Base-by-base conservation (phyloP, 1,140 invertebrate genomes). In the Ostrea edulis region DNA sequence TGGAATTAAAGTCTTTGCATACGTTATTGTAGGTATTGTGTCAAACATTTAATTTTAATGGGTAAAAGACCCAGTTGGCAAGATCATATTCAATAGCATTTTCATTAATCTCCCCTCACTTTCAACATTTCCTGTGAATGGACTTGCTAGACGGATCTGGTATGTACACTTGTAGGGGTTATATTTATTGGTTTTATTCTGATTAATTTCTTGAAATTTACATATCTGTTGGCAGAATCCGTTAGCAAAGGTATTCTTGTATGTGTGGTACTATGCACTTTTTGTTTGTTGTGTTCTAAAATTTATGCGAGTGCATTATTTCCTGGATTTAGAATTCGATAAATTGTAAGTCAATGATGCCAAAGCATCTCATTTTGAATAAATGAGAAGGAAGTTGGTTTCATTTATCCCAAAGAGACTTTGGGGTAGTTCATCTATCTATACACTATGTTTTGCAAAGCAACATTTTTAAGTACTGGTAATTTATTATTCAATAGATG, bases 1-100 rank as follows among this genome's bases (percentile, higher is more conserved):
- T 77, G 68, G 68, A 77, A 77, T 77, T 77, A 77, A 29, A 77
- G 68, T 77, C 68, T 77, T 77, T 77, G 68, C 68, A 77, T 77
- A 77, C 29, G 35, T 77, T 77, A 77, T 77, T 77, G 22, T 35
- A 3, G 9, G 22, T 25, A 77, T 77, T 77, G 68, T 77, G 25
- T 35, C 68, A 35, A 77, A 25, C 68, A 77, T 77, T 77, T 77
- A 77, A 77, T 77, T 77, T 77, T 77, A 77, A 35, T 77, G 68
- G 29, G 68, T 77, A 77, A 77, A 77, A 35, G 29, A 25, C 68
- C 68, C 22, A 71, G 68, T 77, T 77, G 68, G 68, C 68, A 29
- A 35, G 68, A 77, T 22, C 68, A 77, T 77, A 11, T 77, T 77
- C 68, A 77, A 77, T 77, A 77, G 29, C 68, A 12, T 77, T 77